phyloP scores from a whole-genome alignment of 2,888 invertebrate species.

The Physocephala rufipes region DNA sequence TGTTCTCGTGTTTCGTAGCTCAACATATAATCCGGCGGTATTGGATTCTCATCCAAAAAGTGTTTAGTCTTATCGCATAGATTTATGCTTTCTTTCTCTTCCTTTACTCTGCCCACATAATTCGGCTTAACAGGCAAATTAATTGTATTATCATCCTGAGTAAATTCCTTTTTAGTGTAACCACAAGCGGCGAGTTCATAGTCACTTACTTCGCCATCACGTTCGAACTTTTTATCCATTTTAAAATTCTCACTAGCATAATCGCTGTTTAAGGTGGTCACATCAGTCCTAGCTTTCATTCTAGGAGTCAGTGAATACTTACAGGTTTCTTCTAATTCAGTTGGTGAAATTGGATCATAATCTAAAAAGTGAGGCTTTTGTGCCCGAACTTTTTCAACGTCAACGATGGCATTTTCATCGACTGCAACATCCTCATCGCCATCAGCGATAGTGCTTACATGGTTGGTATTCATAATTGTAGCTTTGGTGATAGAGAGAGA shows the following conservation, averaged over 20 bases:
- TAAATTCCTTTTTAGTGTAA: conserved; percentile 64
- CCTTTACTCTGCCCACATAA: conserved; percentile 6
- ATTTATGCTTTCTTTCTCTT: conserved; percentile 10
- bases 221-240: conserved; percentile 64
- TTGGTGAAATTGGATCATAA: conserved; percentile 71
- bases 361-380: conserved; percentile 72
- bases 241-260: conserved; percentile 61
- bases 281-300: conserved; percentile 5
- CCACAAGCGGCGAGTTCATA: conserved; percentile 65
- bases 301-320: conserved; percentile 45
- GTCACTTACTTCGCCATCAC: conserved; percentile 65
- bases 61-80: conserved; percentile 58
- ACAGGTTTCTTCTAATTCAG: conserved; percentile 64
- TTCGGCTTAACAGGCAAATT: conserved; percentile 47
- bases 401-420: conserved; percentile 50
- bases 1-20: conserved; percentile 63
- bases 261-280: conserved; percentile 22
- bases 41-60: conserved; percentile 66
- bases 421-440: conserved; percentile 45
- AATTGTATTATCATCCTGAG: conserved; percentile 61
- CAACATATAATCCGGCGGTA: conserved; percentile 65
- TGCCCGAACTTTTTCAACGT: conserved; percentile 60
- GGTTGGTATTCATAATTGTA: neutral
- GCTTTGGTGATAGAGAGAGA: neutral
- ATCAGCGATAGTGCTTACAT: conserved; percentile 69